Evolutionary conservation across 2,797 vertebrate genomes (phyloP).

Genomic region (Artibeus jamaicensis): DNA sequence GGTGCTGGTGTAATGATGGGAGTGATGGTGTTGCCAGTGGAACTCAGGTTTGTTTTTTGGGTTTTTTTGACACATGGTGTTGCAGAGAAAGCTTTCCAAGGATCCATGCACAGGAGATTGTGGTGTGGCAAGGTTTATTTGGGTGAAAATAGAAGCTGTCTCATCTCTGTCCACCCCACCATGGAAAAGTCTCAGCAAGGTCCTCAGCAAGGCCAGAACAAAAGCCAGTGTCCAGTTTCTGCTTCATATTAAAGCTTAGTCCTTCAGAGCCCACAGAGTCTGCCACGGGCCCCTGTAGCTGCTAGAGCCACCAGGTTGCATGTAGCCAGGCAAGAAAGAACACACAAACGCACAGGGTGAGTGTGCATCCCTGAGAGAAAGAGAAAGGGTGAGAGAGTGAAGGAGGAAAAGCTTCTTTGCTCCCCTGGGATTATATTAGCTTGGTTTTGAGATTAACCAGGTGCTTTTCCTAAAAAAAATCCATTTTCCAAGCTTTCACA

Average conservation of each 20-base stretch:
- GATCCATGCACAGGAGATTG: neutral
- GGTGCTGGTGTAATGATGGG: neutral
- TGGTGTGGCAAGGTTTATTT: neutral
- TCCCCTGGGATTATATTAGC: neutral
- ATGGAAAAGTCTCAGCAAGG: neutral
- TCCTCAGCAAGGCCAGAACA: neutral
- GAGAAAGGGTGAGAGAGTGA: neutral
- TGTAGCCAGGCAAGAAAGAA: neutral
- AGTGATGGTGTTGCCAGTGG: no score
- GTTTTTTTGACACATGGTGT: neutral
- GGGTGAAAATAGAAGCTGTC: neutral
- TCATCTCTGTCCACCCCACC: neutral
- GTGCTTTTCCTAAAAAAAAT: neutral
- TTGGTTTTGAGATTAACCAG: neutral
- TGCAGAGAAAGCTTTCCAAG: neutral
- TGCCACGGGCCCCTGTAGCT: neutral
- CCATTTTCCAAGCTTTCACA: neutral
- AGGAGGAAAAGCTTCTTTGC: neutral
- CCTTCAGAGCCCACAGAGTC: neutral
- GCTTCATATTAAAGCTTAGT: neutral
- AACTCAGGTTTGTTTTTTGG: neutral
- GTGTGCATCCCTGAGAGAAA: neutral
- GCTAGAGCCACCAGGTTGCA: neutral
- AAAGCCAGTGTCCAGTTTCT: neutral
- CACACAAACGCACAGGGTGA: neutral